Evolutionary conservation across 2,113 vertebrate species (phyloP).

Genomic region (Astur gentilis): DNA sequence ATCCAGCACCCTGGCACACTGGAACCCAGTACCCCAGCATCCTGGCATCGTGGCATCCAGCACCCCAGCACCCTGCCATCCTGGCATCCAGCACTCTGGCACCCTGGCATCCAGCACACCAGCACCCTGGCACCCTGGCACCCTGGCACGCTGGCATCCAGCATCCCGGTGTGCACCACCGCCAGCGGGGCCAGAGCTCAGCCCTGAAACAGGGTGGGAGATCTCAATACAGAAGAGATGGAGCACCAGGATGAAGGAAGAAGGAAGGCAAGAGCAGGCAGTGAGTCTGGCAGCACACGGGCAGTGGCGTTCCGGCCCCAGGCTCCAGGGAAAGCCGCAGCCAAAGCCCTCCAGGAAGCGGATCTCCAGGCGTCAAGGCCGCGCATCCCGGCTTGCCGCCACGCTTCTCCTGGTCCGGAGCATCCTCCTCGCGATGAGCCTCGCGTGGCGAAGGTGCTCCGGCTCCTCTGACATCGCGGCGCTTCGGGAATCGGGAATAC

Average conservation of each 20-base stretch:
- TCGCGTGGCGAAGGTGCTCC: rapidly evolving
- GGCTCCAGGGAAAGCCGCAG: neutral
- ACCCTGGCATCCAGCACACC: neutral
- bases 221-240: neutral
- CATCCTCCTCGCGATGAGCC: neutral
- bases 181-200: neutral
- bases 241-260: neutral
- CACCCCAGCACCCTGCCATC: neutral
- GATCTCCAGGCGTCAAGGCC: neutral
- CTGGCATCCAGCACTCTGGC: no score
- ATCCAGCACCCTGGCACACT: no score
- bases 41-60: neutral
- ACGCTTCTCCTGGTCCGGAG: neutral
- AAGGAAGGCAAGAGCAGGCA: neutral
- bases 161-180: neutral
- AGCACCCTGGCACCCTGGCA: no score
- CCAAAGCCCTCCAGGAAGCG: neutral
- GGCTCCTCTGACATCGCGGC: neutral
- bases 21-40: neutral
- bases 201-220: neutral
- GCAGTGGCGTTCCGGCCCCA: rapidly evolving
- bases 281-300: neutral
- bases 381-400: neutral
- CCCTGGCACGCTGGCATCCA: neutral
- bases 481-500: neutral